These are phyloP conservation scores for Pogona vitticeps DNA, from an alignment of 2,113 vertebrate species.

Conservation along the genomic window DNA sequence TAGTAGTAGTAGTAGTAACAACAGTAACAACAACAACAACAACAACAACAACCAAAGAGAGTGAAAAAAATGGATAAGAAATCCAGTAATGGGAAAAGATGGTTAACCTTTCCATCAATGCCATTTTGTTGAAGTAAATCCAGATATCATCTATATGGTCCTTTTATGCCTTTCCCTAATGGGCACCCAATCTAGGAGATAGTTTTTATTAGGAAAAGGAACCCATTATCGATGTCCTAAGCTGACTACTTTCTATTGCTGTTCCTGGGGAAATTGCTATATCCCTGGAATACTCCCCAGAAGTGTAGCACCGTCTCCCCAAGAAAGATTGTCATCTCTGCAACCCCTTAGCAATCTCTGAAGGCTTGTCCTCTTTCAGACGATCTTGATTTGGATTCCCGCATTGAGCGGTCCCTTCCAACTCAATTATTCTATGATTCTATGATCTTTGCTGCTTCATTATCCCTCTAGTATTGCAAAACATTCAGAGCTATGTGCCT, in stretches of 20 bases:
- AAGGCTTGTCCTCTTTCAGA: not conserved
- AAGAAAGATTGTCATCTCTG: not conserved
- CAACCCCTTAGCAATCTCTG: not conserved
- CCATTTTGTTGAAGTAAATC: not conserved
- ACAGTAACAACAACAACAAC: not conserved
- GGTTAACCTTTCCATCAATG: not conserved
- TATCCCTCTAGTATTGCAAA: too few species aligned
- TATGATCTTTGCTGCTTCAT: too few species aligned
- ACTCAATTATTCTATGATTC: too few species aligned
- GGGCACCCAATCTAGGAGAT: not conserved
- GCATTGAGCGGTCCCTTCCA: too few species aligned
- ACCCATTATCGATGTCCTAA: not conserved
- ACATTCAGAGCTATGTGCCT: too few species aligned
- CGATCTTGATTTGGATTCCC: too few species aligned
- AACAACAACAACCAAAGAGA: not conserved
- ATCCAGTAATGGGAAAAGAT: not conserved
- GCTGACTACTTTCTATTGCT: not conserved
- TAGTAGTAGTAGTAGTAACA: too few species aligned
- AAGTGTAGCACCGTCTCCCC: not conserved
- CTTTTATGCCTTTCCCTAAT: not conserved
- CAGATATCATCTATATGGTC: not conserved
- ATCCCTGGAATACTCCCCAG: not conserved
- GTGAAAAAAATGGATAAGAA: not conserved
- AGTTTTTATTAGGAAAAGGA: not conserved
- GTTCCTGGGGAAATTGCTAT: not conserved